Percentiles rank a stretch among this genome's conserved stretches.
Evolutionary conservation across 2,888 invertebrate species (phyloP).

Genomic region (Fragum fragum): DNA sequence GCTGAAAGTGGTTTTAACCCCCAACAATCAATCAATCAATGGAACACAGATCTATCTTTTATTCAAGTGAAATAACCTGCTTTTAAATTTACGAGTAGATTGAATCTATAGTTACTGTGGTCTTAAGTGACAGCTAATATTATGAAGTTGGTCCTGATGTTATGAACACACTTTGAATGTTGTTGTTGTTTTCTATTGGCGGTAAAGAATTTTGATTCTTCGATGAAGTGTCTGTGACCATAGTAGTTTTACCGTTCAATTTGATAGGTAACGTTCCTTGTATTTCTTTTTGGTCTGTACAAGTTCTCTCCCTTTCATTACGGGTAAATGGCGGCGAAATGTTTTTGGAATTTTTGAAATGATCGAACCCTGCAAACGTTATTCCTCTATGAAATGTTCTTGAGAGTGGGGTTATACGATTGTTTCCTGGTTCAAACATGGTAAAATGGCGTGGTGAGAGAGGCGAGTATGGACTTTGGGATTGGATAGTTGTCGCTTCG

Average conservation of each 20-base stretch:
- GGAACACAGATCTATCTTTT: too few relatives aligned
- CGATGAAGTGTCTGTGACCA: not conserved
- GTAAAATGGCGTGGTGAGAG: not conserved
- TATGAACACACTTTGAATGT: not conserved
- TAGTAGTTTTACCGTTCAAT: not conserved
- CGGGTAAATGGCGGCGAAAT: not conserved
- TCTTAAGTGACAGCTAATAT: too few relatives aligned
- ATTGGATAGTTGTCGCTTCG: slow-evolving; percentile 6
- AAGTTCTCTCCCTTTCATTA: slow-evolving; percentile 18
- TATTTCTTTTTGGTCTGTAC: not conserved
- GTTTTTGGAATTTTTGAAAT: not conserved
- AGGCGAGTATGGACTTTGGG: slow-evolving; percentile 8
- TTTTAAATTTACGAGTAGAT: too few relatives aligned
- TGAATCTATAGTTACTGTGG: too few relatives aligned
- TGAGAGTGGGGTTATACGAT: not conserved
- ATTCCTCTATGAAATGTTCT: not conserved
- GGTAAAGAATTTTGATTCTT: not conserved
- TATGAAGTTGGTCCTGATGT: not conserved
- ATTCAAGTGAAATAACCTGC: too few relatives aligned
- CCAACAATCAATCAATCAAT: too few relatives aligned
- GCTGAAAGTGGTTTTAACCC: too few relatives aligned
- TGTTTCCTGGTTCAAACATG: not conserved
- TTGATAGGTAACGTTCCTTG: not conserved
- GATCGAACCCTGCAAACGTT: slow-evolving; percentile 19
- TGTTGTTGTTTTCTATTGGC: slow-evolving; percentile 4